Base-by-base conservation (phyloP, 2,888 invertebrate species). In the Syrista parreyssii region DNA sequence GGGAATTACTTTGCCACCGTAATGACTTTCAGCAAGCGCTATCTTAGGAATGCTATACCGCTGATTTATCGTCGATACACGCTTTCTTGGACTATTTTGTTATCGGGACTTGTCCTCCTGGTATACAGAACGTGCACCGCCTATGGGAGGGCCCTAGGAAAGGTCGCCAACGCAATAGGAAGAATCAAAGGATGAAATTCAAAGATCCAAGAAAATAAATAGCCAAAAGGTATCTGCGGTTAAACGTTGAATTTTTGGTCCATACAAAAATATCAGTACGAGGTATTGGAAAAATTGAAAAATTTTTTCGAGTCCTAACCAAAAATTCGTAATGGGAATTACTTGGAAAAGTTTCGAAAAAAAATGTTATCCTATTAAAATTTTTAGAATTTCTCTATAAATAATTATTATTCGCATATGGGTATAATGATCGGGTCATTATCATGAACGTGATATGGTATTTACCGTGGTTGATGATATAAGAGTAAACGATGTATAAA, bases 1-100 rank as follows among this genome's bases (percentile, higher is more conserved):
- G 86, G 86, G 87, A 89, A 89, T 89, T 89, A 89, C 86, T 88
- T 88, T 87, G 86, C 87, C 82, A 85, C 82, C 84, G 88, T 89
- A 89, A 89, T 89, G 89, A 88, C 86, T 87, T 88, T 86, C 87
- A 86, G 84, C 79, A 83, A 80, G 79, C 84, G 83, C 84, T 86
- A 85, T 85, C 85, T 86, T 84, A 84, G 84, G 85, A 86, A 88
- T 88, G 85, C 84, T 80, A 85, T 85, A 83, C 79, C 80, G 82
- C 83, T 85, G 87, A 86, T 86, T 86, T 86, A 86, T 87, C 84
- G 84, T 78, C 79, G 74, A 75, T 71, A 71, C 73, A 68, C 11
- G 82, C 83, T 86, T 85, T 86, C 82, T 83, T 81, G 81, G 76
- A 80, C 77, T 83, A 84, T 80, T 86, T 85, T 81, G 82, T 84